Evolutionary conservation across 2,888 invertebrate genomes (phyloP).

Genomic region (Apocheima hispidaria): DNA sequence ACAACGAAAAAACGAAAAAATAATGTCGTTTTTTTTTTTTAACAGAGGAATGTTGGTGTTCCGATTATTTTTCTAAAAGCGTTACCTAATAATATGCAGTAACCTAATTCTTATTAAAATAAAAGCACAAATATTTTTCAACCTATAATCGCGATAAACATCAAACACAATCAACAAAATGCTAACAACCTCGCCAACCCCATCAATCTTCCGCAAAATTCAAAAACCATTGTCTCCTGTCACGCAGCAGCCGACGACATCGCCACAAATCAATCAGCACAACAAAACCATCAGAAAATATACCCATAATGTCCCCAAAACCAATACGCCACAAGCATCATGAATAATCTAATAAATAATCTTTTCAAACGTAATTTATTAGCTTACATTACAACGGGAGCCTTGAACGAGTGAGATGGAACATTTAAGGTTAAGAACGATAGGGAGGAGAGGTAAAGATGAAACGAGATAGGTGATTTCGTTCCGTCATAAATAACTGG

Average conservation of each 20-base stretch:
- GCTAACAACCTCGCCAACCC: conserved; percentile 11
- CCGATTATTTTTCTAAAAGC: too few relatives aligned
- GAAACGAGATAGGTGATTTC: conserved; percentile 67
- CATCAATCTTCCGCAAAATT: conserved; percentile 34
- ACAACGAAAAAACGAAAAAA: too few relatives aligned
- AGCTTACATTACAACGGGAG: conserved; percentile 81
- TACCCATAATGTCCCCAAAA: conserved; percentile 60
- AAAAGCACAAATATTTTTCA: background rate
- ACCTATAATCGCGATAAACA: background rate
- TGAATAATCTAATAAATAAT: conserved; percentile 86
- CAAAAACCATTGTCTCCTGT: conserved; percentile 53
- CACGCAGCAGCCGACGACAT: conserved; percentile 43
- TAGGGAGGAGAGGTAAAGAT: conserved; percentile 37
- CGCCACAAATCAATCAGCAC: conserved; percentile 78
- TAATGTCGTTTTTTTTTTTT: too few relatives aligned
- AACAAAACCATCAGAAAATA: conserved; percentile 33
- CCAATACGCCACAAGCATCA: conserved; percentile 81
- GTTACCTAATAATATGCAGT: background rate
- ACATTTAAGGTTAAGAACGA: conserved; percentile 14
- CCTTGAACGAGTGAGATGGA: conserved; percentile 64
- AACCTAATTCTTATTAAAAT: background rate
- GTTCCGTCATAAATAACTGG: conserved; percentile 84
- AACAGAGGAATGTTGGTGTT: too few relatives aligned
- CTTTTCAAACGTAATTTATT: conserved; percentile 83
- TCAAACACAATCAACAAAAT: conserved; percentile 24